Percentiles rank a stretch among this genome's conserved stretches.
Conservation (phyloP, 1,140 invertebrate species). For the Tetramorium alpestre region DNA sequence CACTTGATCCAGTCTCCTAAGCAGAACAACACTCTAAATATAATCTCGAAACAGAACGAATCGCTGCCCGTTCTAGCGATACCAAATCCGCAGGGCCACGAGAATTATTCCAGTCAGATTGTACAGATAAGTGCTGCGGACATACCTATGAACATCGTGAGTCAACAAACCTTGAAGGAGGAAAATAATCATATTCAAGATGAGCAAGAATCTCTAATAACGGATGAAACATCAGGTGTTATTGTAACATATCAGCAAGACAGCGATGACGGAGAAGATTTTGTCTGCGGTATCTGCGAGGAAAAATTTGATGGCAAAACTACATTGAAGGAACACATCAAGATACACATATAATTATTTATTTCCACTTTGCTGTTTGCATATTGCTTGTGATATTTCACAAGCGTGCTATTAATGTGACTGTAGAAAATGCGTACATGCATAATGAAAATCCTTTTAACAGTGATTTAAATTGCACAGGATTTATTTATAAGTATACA, state of each 20-base stretch:
- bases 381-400: constrained; percentile 69
- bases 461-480: background rate
- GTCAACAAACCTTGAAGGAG: constrained; percentile 50
- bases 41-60: constrained; percentile 81
- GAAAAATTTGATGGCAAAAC: constrained; percentile 81
- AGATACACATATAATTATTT: constrained; percentile 82
- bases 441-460: background rate
- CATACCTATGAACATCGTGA: constrained; percentile 69
- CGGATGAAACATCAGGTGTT: constrained; percentile 61
- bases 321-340: constrained; percentile 83
- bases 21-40: constrained; percentile 73
- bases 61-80: constrained; percentile 78
- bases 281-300: constrained; percentile 82
- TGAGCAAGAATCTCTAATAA: constrained; percentile 64
- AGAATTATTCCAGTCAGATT: constrained; percentile 81
- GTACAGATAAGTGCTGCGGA: constrained; percentile 63
- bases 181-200: constrained; percentile 61
- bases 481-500: background rate
- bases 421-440: constrained; percentile 23
- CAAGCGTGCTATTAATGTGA: constrained; percentile 38
- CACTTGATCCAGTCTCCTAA: constrained; percentile 74
- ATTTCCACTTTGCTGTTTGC: constrained; percentile 55
- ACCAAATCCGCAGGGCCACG: constrained; percentile 78
- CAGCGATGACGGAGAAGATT: constrained; percentile 74
- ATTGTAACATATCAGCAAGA: constrained; percentile 67